Conservation (phyloP, 2,113 vertebrate species). For the Tapirus terrestris region DNA sequence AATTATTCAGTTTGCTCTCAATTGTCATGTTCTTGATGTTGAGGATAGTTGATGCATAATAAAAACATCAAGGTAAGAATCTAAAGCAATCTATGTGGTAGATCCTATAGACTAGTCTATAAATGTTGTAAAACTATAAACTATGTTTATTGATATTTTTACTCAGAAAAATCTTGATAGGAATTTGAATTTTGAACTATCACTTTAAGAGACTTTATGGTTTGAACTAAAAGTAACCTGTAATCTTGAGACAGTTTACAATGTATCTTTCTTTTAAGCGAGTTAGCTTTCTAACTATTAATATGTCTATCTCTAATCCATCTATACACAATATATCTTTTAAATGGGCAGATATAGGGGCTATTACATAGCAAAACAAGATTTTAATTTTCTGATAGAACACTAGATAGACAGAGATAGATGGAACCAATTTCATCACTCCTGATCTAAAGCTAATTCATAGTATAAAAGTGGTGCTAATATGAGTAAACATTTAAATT, state of each 20-base stretch:
- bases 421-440: neutral
- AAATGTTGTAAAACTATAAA: neutral
- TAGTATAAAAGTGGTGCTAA: neutral
- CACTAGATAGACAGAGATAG: neutral
- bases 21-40: neutral
- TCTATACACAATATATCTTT: neutral
- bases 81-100: neutral
- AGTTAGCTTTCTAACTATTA: neutral
- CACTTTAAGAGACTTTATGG: neutral
- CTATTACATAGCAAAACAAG: neutral
- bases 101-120: neutral
- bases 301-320: neutral
- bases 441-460: neutral
- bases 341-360: neutral
- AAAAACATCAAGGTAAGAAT: neutral
- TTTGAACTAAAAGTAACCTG: neutral
- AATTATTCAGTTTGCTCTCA: neutral
- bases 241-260: neutral
- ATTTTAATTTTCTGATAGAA: neutral
- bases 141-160: neutral
- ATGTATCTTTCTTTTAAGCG: neutral
- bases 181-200: neutral
- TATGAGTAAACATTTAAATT: neutral
- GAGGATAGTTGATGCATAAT: neutral
- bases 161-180: neutral